Conservation (phyloP, 2,888 invertebrate genomes). For the Stegana nigrithorax region DNA sequence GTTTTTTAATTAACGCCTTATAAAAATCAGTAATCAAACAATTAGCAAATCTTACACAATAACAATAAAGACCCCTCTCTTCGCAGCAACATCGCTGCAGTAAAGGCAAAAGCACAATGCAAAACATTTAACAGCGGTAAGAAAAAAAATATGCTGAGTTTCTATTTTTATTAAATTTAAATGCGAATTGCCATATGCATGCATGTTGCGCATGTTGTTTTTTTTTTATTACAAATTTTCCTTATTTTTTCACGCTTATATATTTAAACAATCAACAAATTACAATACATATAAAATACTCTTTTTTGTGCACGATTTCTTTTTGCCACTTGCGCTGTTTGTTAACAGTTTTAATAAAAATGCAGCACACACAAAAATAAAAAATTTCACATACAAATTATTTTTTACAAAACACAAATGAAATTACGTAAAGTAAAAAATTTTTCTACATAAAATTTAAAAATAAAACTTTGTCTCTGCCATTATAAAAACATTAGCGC, state of each 20-base stretch:
- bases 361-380: neutral
- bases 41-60: too few species aligned
- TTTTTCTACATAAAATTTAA: conserved; percentile 6
- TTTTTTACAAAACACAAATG: neutral
- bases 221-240: neutral
- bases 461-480: neutral
- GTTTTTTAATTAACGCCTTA: too few species aligned
- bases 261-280: conserved; percentile 5
- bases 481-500: conserved; percentile 50
- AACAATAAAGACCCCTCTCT: too few species aligned
- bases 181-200: conserved; percentile 9
- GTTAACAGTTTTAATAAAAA: conserved; percentile 6
- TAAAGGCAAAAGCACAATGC: too few species aligned
- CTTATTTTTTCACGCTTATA: conserved; percentile 3
- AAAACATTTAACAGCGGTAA: too few species aligned
- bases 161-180: conserved; percentile 12
- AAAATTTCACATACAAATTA: neutral
- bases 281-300: neutral
- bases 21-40: too few species aligned
- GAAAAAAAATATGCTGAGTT: too few species aligned
- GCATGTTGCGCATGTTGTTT: neutral
- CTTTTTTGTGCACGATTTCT: neutral
- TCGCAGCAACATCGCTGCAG: too few species aligned
- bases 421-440: neutral
- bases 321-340: neutral